Evolutionary conservation across 2,113 vertebrate species (phyloP).

Genomic region (Leuciscus idus): DNA sequence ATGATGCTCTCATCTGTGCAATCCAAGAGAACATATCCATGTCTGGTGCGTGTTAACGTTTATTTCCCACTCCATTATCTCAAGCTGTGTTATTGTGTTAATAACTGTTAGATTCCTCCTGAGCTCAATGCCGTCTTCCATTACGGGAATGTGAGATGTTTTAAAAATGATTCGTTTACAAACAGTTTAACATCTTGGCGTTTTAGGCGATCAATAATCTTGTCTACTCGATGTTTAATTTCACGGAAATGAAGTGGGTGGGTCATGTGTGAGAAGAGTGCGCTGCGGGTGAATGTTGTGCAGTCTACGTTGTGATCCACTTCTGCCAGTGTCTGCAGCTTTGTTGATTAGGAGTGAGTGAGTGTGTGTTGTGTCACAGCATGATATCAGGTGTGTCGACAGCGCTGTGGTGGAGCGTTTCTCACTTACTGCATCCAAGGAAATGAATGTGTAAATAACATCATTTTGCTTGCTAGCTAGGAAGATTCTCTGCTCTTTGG

Average conservation of each 20-base stretch:
- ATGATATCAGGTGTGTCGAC: background rate
- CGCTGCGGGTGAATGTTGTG: background rate
- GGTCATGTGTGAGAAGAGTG: background rate
- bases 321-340: background rate
- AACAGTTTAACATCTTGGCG: slow-evolving; percentile 4
- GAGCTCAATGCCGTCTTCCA: background rate
- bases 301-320: background rate
- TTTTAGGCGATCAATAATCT: slow-evolving; percentile 16
- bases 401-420: background rate
- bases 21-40: background rate
- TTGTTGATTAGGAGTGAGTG: background rate
- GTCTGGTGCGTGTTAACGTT: background rate
- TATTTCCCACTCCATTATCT: slow-evolving; percentile 26
- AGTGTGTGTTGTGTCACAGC: background rate
- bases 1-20: background rate
- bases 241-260: background rate
- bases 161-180: slow-evolving; percentile 4
- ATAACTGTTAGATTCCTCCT: background rate
- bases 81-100: slow-evolving; percentile 13
- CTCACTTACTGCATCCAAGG: background rate
- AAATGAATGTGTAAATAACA: background rate
- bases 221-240: slow-evolving; percentile 18
- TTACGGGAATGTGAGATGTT: background rate
- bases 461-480: background rate
- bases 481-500: background rate